Evolutionary conservation across 2,888 invertebrate species (phyloP).

Genomic region (Cyclophora albipunctata): DNA sequence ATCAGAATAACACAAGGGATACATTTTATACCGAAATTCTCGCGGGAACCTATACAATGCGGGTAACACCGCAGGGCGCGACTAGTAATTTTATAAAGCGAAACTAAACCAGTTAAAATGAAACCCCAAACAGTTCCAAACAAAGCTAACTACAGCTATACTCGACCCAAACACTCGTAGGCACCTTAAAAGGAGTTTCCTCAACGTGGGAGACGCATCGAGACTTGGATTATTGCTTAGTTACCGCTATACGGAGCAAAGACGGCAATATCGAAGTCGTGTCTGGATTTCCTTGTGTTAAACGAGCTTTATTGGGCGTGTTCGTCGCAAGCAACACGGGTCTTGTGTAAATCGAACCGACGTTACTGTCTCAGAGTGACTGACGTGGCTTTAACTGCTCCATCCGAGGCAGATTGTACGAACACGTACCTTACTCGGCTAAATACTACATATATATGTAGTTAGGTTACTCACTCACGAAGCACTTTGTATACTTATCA

Average conservation of each 20-base stretch:
- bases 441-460: not conserved
- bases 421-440: slow-evolving; percentile 8
- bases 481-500: too few relatives aligned
- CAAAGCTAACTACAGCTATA: too few relatives aligned
- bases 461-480: too few relatives aligned
- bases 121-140: too few relatives aligned
- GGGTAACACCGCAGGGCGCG: too few relatives aligned
- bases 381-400: slow-evolving; percentile 54
- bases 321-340: slow-evolving; percentile 39
- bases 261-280: slow-evolving; percentile 35
- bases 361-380: slow-evolving; percentile 57
- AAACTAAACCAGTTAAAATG: too few relatives aligned
- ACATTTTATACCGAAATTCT: too few relatives aligned
- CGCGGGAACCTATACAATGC: too few relatives aligned
- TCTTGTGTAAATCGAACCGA: slow-evolving; percentile 62
- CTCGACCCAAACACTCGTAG: too few relatives aligned
- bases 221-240: slow-evolving; percentile 6
- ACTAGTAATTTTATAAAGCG: too few relatives aligned
- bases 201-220: slow-evolving; percentile 1
- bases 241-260: slow-evolving; percentile 18
- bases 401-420: slow-evolving; percentile 43
- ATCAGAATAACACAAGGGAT: too few relatives aligned
- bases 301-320: slow-evolving; percentile 59
- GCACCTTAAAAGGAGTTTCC: not conserved
- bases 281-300: slow-evolving; percentile 46